Evolutionary conservation across 2,888 invertebrate species (phyloP).

Genomic region (Hoplodrina blanda): DNA sequence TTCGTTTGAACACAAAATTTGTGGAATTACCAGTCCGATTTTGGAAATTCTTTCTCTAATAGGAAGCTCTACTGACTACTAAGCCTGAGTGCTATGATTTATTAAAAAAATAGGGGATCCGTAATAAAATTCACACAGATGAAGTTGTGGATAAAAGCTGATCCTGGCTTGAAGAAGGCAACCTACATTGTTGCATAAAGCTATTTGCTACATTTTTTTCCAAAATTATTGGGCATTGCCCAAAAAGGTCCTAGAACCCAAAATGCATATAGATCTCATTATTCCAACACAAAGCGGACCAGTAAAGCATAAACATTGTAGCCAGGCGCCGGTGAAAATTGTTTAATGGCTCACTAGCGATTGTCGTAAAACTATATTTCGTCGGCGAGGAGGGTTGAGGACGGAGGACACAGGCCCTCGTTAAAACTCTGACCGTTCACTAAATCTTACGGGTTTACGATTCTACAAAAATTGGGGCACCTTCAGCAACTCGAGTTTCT

Average conservation of each 20-base stretch:
- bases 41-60: too few relatives aligned
- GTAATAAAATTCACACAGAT: too few relatives aligned
- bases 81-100: too few relatives aligned
- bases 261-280: conserved; percentile 49
- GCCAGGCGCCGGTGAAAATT: conserved; percentile 69
- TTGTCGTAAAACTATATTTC: conserved; percentile 87
- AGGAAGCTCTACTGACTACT: too few relatives aligned
- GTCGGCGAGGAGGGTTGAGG: conserved; percentile 68
- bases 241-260: conserved; percentile 9
- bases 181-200: not conserved
- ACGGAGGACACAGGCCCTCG: conserved; percentile 76
- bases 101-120: too few relatives aligned
- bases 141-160: too few relatives aligned
- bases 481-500: conserved; percentile 36
- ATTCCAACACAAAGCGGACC: conserved; percentile 46
- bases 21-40: too few relatives aligned
- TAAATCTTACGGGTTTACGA: conserved; percentile 88
- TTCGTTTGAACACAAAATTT: too few relatives aligned
- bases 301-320: conserved; percentile 71
- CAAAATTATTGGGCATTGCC: conserved; percentile 16
- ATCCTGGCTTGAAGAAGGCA: not conserved
- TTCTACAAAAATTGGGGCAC: conserved; percentile 84
- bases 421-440: conserved; percentile 86
- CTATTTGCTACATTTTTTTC: conserved; percentile 3
- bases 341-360: conserved; percentile 82